phyloP scores from a whole-genome alignment of 2,888 invertebrate species.

The Hanleya hanleyi region DNA sequence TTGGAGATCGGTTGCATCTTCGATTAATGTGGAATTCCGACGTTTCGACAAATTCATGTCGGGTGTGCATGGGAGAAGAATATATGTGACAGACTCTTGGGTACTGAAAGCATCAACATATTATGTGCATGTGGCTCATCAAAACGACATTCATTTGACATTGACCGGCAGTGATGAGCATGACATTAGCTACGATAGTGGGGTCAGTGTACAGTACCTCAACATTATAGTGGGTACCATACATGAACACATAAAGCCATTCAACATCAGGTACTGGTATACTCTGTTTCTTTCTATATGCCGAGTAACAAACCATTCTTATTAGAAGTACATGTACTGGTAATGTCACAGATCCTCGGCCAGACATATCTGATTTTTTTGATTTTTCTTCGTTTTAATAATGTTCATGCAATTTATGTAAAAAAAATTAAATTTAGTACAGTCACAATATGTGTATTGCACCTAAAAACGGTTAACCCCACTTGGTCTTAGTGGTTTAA shows the following conservation, averaged over 20 bases:
- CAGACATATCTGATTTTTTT: not conserved
- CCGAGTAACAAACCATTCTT: not conserved
- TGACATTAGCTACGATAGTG: conserved; percentile 79
- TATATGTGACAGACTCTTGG: conserved; percentile 85
- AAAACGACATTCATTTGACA: conserved; percentile 83
- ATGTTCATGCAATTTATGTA: too few species aligned
- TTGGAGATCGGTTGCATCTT: conserved; percentile 82
- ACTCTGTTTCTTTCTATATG: too few species aligned
- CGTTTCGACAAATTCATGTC: conserved; percentile 75
- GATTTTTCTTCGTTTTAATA: conserved; percentile 8
- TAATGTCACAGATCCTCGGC: not conserved
- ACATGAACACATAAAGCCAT: conserved; percentile 59
- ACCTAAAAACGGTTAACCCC: too few species aligned
- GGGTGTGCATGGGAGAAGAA: conserved; percentile 63
- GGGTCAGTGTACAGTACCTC: conserved; percentile 85
- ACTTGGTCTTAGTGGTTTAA: too few species aligned
- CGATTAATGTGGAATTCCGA: conserved; percentile 84
- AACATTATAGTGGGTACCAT: conserved; percentile 81
- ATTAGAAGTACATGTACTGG: not conserved
- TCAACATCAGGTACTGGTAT: conserved; percentile 67
- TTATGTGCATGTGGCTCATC: conserved; percentile 83
- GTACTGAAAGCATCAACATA: conserved; percentile 88
- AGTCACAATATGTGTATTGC: too few species aligned
- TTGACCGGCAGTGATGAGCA: conserved; percentile 80
- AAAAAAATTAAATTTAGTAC: too few species aligned